Evolutionary conservation across 2,113 vertebrate species (phyloP).

Genomic region (Melierax canorus): DNA sequence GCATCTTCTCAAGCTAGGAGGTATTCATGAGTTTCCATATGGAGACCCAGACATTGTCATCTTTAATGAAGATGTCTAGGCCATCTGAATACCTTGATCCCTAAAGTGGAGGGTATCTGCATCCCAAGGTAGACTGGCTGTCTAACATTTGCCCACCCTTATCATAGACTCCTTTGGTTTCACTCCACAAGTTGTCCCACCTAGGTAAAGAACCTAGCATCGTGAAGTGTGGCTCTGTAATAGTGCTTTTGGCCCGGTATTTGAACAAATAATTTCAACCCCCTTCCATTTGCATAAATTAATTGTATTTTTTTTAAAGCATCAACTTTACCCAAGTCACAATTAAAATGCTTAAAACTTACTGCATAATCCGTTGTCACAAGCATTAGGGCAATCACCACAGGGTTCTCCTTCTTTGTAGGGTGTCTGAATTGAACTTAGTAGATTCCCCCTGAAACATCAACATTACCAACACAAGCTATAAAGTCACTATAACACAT

Average conservation of each 20-base stretch:
- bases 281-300: neutral
- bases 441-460: conserved; percentile 67
- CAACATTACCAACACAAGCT: neutral
- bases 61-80: neutral
- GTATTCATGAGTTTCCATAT: neutral
- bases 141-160: neutral
- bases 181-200: neutral
- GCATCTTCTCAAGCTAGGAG: neutral
- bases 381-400: conserved; percentile 59
- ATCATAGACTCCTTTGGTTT: neutral
- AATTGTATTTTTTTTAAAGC: neutral
- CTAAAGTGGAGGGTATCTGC: neutral
- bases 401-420: conserved; percentile 64
- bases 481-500: neutral
- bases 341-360: conserved; percentile 37
- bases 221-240: neutral
- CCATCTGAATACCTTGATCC: neutral
- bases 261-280: neutral
- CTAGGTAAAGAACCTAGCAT: neutral
- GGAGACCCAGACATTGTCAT: neutral
- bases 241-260: neutral
- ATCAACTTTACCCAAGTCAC: neutral
- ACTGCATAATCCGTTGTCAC: conserved; percentile 71
- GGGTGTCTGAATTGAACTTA: conserved; percentile 5
- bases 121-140: neutral